Evolutionary conservation across 2,113 vertebrate genomes (phyloP).

Genomic region (Phylloscopus whistleri): DNA sequence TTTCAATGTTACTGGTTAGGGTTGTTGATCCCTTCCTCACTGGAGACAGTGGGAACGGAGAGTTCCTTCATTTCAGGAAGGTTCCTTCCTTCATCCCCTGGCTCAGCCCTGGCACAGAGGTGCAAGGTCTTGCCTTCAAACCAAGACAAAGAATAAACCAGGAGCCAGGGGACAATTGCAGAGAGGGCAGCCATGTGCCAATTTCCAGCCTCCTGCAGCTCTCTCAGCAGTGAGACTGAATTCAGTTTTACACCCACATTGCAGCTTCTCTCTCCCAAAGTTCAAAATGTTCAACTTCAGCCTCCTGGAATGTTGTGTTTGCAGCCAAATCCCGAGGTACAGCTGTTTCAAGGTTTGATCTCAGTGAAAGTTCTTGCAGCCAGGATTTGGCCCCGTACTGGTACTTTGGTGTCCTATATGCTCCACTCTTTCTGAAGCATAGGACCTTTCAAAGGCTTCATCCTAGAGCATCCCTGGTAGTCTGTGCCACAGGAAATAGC

Average conservation of each 20-base stretch:
- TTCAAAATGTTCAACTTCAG: not conserved
- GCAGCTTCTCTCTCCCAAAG: not conserved
- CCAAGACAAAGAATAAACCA: not conserved
- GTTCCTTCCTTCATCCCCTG: not conserved
- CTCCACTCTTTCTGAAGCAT: not conserved
- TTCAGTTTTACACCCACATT: not conserved
- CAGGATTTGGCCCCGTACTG: not conserved
- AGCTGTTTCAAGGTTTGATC: not conserved
- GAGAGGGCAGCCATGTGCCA: not conserved
- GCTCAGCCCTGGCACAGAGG: not conserved
- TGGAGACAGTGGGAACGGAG: not conserved
- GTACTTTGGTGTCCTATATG: fast-evolving
- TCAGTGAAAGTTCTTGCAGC: not conserved
- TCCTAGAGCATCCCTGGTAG: not conserved
- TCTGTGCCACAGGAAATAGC: not conserved
- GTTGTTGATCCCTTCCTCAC: not conserved
- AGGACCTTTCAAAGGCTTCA: not conserved
- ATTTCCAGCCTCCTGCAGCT: not conserved
- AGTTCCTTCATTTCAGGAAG: not conserved
- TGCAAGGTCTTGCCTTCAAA: not conserved
- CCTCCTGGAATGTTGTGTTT: not conserved
- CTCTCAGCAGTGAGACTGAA: not conserved
- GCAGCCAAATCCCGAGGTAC: not conserved
- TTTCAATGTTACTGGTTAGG: not conserved
- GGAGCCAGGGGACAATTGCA: fast-evolving